Base-by-base conservation (phyloP, 1,140 invertebrate genomes). In the Himalopsyche phryganea region DNA sequence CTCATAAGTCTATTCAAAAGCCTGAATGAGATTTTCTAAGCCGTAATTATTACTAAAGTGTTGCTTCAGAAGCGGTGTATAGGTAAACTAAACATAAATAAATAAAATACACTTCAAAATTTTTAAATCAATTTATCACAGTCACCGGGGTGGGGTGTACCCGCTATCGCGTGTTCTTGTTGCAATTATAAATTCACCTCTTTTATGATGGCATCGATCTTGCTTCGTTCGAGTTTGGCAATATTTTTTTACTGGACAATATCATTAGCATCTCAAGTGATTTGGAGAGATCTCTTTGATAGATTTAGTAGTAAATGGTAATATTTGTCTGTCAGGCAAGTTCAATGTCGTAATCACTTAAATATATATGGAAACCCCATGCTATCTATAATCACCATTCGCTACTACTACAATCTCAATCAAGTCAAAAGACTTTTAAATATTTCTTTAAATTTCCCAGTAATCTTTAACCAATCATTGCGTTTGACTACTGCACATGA, bases 261-360 rank as follows among this genome's bases (percentile, higher is more conserved):
- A 58, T 58, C 55, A 58, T 58, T 50, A 58, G 55, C 28, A 53
- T 53, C 51, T 53, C n/a, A 41, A 41, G 36, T 41, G 10, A 19
- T 28, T 41, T 6, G 10, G 13, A 23, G 19, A 41, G 50, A 51
- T 51, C 36, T 38, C 50, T 36, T 23, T 11, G 11, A 40, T 6
- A 42, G 50, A 51, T 51, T 19, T 40, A 7, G 10, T 32, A 42
- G 14, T 19, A 36, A 28, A 28, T 28, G 23, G 9, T 5, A 28
- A 9, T 5, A 28, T 28, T 28, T 28, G 23, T 28, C 23, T 5
- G 23, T 9, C 23, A 28, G 23, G 23, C 3, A 28, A 28, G 23
- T 5, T 28, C 23, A 28, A 28, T 28, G 9, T 3, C 9, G 9
- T 28, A 28, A 28, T n/a, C n/a, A n/a, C n/a, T n/a, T n/a, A n/a